Percentiles rank a stretch among this genome's conserved stretches.
Conservation (phyloP, 2,888 invertebrate species). For the Cartodere bifasciata region DNA sequence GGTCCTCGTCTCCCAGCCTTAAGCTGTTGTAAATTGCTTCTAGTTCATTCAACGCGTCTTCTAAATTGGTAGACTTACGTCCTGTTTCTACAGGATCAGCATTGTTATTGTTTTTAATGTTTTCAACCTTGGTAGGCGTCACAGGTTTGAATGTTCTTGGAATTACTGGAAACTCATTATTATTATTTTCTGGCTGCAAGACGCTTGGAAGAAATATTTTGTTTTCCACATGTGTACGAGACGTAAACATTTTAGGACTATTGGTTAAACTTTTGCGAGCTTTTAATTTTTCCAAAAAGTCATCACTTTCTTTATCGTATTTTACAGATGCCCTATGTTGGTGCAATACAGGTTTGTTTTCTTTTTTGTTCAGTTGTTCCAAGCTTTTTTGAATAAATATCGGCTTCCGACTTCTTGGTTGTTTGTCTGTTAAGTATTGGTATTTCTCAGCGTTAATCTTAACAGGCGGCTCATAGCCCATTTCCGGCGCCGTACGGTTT, state of each 20-base stretch:
- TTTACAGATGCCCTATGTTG: slow-evolving; percentile 41
- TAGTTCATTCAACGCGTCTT: slow-evolving; percentile 78
- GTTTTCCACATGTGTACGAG: slow-evolving; percentile 29
- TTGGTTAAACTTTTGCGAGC: slow-evolving; percentile 14
- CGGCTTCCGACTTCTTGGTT: slow-evolving; percentile 58
- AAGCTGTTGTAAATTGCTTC: slow-evolving; percentile 86
- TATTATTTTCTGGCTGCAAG: slow-evolving; percentile 13
- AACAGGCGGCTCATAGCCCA: too few species aligned
- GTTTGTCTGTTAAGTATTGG: slow-evolving; percentile 58
- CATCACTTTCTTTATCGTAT: slow-evolving; percentile 52
- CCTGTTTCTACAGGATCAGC: slow-evolving; percentile 17
- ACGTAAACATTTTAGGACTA: slow-evolving; percentile 31
- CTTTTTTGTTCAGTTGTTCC: slow-evolving; percentile 29
- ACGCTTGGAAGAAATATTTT: slow-evolving; percentile 30
- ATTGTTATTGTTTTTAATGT: neutral
- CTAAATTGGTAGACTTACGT: slow-evolving; percentile 65
- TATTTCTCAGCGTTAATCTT: slow-evolving; percentile 31
- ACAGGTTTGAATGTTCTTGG: slow-evolving; percentile 17
- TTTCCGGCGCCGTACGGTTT: slow-evolving; percentile 29
- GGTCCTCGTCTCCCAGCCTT: slow-evolving; percentile 70
- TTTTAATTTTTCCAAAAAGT: slow-evolving; percentile 20
- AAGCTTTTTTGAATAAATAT: slow-evolving; percentile 50
- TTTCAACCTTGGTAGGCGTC: slow-evolving; percentile 13
- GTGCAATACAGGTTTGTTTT: slow-evolving; percentile 7
- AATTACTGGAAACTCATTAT: slow-evolving; percentile 8